Base-by-base conservation (phyloP, 2,888 invertebrate genomes). In the Calameuta idolon region DNA sequence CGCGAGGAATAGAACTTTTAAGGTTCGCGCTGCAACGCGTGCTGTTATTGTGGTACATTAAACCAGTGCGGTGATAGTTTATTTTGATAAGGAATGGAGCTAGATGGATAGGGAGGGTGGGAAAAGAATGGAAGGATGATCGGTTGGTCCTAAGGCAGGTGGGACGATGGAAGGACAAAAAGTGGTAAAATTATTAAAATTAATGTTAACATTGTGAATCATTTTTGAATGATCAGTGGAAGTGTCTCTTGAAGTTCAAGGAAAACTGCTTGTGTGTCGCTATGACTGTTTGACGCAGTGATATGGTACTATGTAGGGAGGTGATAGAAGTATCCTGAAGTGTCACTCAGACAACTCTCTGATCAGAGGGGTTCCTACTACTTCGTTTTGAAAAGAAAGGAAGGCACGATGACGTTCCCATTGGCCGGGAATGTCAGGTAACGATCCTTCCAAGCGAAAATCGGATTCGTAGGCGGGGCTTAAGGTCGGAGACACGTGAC, bases 401-500 rank as follows among this genome's bases (percentile, higher is more conserved):
- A 55, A 55, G 55, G 55, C 55, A 9, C 55, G 55, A 55, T 55
- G 55, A 55, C 55, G 55, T 55, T 55, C 55, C 55, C 23, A 55
- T 55, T 55, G 55, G 55, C 2, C 9, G 55, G 55, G 77, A 76
- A 75, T 73, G 34, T 77, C 76, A 40, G 78, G 78, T 81, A 81
- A 83, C 81, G 80, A 79, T 82, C 79, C 79, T 77, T 73, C 81
- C 76, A 80, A 82, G 83, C 83, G 85, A 86, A 86, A 88, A 86
- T 85, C 85, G 81, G 79, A 80, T 79, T 85, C 81, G 91, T 89
- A 89, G 91, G 91, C 91, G 91, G 90, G 83, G 91, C 90, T 82
- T 91, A 87, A 87, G 87, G 86, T 86, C 87, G 85, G 88, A 87
- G 90, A 91, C 91, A 91, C 91, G 91, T 90, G 90, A 91, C 90